Evolutionary conservation across 2,888 invertebrate genomes (phyloP), one percentile per base, ranked within the genome.

Genomic region (Drosophila histrio): DNA sequence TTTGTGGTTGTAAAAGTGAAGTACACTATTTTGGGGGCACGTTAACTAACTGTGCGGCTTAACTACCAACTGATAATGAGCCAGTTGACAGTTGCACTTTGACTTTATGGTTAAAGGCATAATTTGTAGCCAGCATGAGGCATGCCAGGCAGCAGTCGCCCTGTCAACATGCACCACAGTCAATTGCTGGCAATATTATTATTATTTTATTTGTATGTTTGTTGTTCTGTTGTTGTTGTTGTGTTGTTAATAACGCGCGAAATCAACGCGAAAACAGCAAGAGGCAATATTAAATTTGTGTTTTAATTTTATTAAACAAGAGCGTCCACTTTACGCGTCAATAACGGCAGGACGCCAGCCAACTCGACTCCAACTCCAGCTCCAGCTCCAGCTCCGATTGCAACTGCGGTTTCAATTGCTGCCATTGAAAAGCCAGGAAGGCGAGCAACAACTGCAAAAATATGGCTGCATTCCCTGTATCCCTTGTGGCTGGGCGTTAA

Each of bases 271-370:
- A n/a, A n/a, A n/a, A 2, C 60, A 57, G 58, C 67, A 58, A 44
- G 61, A 58, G 44, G 47, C 63, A 46, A 66, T 67, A 77, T 81
- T 80, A 77, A 78, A 78, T 79, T 79, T 76, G 77, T 69, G 68
- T 85, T 89, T 89, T 85, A 88, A 89, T 89, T 88, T 87, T 83
- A 86, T 85, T 87, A 85, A 84, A 85, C 83, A 81, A 85, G 62
- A 56, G 82, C 75, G 57, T 72, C 72, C 88, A 84, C 83, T 84
- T 87, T 87, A 87, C 88, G 89, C 84, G 82, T 89, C 88, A 82
- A 86, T 82, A 82, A 74, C 62, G 54, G 28, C 52, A 43, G 50
- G 63, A 69, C 63, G 44, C 53, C 47, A 63, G 44, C 53, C 47
- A 63, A 74, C 65, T 46, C 72, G 53, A 58, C 56, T 9, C 19